Evolutionary conservation across 2,113 vertebrate species (phyloP).

Genomic region (Copsychus sechellarum): DNA sequence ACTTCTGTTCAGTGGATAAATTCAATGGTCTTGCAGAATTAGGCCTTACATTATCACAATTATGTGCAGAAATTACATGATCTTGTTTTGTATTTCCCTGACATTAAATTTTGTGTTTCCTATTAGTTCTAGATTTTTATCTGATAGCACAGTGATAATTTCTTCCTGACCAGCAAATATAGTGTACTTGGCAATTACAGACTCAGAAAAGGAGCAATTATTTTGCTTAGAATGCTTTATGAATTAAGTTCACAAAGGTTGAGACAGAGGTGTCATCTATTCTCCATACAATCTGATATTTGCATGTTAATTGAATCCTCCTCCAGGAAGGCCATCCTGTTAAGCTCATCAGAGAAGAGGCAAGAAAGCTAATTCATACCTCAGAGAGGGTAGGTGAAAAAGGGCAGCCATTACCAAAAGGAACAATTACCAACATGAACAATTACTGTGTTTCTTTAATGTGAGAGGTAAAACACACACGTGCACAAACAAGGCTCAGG

Average conservation of each 20-base stretch:
- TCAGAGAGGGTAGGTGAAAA: background rate
- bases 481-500: background rate
- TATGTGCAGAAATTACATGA: slow-evolving; percentile 11
- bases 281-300: slow-evolving; percentile 41
- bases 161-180: background rate
- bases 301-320: slow-evolving; percentile 64
- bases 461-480: background rate
- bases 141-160: slow-evolving; percentile 17
- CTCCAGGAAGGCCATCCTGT: slow-evolving; percentile 1
- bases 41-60: slow-evolving; percentile 23
- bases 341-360: slow-evolving; percentile 40
- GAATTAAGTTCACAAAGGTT: slow-evolving; percentile 52
- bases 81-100: slow-evolving; percentile 45
- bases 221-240: slow-evolving; percentile 57
- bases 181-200: slow-evolving; percentile 8
- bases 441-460: background rate
- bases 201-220: slow-evolving; percentile 44
- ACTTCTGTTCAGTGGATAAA: background rate
- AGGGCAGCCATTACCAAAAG: background rate
- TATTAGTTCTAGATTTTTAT: slow-evolving; percentile 47
- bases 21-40: background rate
- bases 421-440: background rate
- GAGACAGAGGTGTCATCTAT: slow-evolving; percentile 43
- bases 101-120: slow-evolving; percentile 23
- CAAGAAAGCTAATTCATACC: slow-evolving; percentile 19